Evolutionary conservation across 2,888 invertebrate species (phyloP), one percentile per base, ranked within the genome.

Genomic region (Polymixis lichenea): DNA sequence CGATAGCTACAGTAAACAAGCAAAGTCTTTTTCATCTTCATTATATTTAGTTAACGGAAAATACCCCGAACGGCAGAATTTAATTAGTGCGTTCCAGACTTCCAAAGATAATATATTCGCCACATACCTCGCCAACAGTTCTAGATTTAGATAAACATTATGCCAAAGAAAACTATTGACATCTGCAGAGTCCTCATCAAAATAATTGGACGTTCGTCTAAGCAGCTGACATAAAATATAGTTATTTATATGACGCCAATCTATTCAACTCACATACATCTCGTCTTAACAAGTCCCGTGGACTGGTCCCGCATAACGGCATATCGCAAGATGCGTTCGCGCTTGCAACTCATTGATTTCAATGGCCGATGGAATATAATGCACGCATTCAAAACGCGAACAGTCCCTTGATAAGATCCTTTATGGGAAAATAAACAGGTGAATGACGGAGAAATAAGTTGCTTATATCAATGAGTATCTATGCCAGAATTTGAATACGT

Each of bases 341-440:
- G 84, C 74, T 79, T 72, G 72, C 68, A 75, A 66, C 89, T 90
- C 90, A 90, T 90, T 90, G 90, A 90, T 89, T 89, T 90, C 91
- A 90, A 90, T 90, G 75, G 87, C 68, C 73, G 82, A 75, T 85
- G 88, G 86, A 87, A 88, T 88, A 90, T 86, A 86, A 88, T 87
- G 78, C 72, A 73, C 46, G 64, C 72, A 75, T 83, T 80, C 86
- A 84, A 83, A 82, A 85, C 17, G 58, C 72, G 61, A 82, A 75
- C 78, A 80, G 58, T 46, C n/a, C 9, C 67, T 38, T 74, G 72
- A 77, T 77, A 77, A 69, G 62, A 85, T 82, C 86, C 28, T 72
- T 76, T 72, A 83, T 65, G 72, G 77, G 43, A 64, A 77, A 74
- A 76, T 85, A 72, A 74, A 84, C 71, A 72, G 49, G 51, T 62